phyloP scores from a whole-genome alignment of 2,113 vertebrate genomes.

The Pardalotus punctatus region DNA sequence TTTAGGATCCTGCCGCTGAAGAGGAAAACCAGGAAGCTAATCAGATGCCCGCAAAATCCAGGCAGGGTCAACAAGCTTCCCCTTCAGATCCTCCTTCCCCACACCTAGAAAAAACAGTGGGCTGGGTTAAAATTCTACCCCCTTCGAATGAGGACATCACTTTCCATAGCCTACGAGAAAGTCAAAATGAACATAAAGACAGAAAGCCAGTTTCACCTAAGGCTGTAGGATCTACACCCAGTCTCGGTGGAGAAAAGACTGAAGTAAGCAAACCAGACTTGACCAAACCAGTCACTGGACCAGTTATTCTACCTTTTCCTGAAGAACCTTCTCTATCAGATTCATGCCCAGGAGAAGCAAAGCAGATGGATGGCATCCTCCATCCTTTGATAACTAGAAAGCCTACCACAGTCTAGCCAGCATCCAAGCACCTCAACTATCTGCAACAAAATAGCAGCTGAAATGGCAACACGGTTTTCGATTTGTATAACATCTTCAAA shows the following conservation, averaged over 20 bases:
- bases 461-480: background rate
- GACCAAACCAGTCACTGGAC: background rate
- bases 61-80: background rate
- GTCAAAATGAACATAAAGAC: background rate
- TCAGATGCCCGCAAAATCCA: background rate
- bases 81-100: background rate
- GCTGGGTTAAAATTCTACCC: slow-evolving; percentile 27
- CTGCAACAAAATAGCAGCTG: background rate
- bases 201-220: background rate
- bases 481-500: background rate
- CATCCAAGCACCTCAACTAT: background rate
- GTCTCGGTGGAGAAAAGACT: background rate
- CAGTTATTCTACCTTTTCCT: slow-evolving; percentile 63
- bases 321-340: background rate
- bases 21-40: background rate
- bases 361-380: background rate
- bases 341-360: slow-evolving; percentile 61
- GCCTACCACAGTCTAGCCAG: background rate
- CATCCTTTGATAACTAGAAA: slow-evolving; percentile 14
- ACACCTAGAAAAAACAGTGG: background rate
- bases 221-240: background rate
- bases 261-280: background rate
- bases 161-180: background rate
- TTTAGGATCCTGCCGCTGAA: background rate
- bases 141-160: background rate